Percentiles rank a stretch among this genome's conserved stretches.
Evolutionary conservation across 2,797 vertebrate genomes (phyloP).

Genomic region (Catamblyrhynchus diadema): DNA sequence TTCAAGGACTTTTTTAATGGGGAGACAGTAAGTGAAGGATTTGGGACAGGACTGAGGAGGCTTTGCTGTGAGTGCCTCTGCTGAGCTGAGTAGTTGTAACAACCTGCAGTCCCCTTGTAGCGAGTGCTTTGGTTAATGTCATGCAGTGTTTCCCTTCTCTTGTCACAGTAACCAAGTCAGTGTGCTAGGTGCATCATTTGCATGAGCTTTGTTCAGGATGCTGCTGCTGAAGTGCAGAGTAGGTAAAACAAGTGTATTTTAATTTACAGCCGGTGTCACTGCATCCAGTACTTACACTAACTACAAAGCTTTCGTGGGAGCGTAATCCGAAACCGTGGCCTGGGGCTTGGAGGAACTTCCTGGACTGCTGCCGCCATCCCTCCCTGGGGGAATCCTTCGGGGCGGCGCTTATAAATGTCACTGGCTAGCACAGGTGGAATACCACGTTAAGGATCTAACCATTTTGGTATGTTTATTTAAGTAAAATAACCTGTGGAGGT

Average conservation of each 20-base stretch:
- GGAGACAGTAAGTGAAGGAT: neutral
- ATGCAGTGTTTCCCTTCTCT: neutral
- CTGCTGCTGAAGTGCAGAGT: neutral
- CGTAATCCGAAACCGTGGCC: neutral
- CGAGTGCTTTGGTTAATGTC: neutral
- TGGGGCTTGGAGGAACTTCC: conserved; percentile 43
- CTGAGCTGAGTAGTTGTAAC: neutral
- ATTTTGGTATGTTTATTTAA: neutral
- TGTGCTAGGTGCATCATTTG: neutral
- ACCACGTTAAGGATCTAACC: conserved; percentile 70
- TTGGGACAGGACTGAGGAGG: neutral
- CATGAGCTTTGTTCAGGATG: neutral
- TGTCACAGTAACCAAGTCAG: neutral
- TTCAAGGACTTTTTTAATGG: neutral
- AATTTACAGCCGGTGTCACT: neutral
- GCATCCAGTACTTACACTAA: conserved; percentile 23
- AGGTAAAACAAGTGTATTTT: neutral
- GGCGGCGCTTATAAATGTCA: conserved; percentile 63
- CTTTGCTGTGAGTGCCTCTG: neutral
- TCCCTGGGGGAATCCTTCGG: conserved; percentile 26
- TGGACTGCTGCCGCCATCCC: conserved; percentile 51
- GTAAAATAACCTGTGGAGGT: neutral
- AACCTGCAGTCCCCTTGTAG: neutral
- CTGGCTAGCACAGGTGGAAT: conserved; percentile 77
- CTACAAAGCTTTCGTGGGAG: conserved; percentile 16